Evolutionary conservation across 2,888 invertebrate genomes (phyloP).

Genomic region (Tenthredo distinguenda): DNA sequence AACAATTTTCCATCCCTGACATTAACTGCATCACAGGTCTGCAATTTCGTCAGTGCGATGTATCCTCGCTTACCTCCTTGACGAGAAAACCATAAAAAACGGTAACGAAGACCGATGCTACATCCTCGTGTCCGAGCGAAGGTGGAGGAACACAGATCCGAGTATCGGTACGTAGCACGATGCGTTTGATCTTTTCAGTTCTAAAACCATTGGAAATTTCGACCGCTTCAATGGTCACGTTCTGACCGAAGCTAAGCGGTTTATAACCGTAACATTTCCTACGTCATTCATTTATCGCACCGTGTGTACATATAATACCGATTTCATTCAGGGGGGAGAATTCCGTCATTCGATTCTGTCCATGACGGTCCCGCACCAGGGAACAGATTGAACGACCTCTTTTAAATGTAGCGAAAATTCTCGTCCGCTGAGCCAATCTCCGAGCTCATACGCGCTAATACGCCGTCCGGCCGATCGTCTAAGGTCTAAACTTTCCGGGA

Average conservation of each 20-base stretch:
- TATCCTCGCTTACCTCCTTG: neutral
- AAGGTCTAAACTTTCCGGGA: neutral
- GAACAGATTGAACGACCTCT: neutral
- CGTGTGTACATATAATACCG: neutral
- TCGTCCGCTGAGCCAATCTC: neutral
- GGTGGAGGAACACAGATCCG: neutral
- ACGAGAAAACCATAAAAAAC: neutral
- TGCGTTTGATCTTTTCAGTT: neutral
- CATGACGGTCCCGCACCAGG: neutral
- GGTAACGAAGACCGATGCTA: neutral
- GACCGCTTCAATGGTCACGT: constrained; percentile 5
- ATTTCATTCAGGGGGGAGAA: neutral
- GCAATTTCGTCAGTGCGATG: neutral
- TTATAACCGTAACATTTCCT: constrained; percentile 11
- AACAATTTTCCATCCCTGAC: constrained; percentile 20
- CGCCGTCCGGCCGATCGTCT: too few species aligned
- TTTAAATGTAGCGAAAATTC: neutral
- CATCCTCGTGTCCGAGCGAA: neutral
- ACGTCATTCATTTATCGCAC: neutral
- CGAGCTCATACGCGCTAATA: neutral
- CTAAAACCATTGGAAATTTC: constrained; percentile 6
- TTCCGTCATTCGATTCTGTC: neutral
- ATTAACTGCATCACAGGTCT: neutral
- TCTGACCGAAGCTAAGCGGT: constrained; percentile 1
- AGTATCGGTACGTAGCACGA: neutral